Evolutionary conservation across 2,113 vertebrate genomes (phyloP).

Genomic region (Archocentrus centrarchus): DNA sequence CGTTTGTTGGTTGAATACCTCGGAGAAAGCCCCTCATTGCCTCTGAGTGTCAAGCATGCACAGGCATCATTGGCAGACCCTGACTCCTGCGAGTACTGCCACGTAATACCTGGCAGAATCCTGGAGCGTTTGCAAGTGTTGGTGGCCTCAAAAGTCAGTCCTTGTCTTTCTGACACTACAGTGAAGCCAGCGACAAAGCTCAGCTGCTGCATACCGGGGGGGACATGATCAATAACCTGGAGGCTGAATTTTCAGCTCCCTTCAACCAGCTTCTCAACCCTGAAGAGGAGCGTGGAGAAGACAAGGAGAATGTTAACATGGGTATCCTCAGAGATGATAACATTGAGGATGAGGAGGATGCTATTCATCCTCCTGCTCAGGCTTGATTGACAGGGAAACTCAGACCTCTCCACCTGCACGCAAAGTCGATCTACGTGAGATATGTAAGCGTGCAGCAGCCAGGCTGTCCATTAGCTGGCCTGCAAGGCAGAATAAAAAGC

Average conservation of each 20-base stretch:
- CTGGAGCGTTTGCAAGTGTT: background rate
- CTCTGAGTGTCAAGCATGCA: no score
- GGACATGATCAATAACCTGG: background rate
- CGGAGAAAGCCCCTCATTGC: no score
- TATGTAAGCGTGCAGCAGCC: background rate
- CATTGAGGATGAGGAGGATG: background rate
- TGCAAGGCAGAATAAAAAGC: background rate
- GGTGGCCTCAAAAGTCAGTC: background rate
- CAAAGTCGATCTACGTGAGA: background rate
- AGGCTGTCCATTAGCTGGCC: background rate
- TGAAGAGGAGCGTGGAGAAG: background rate
- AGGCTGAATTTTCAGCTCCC: background rate
- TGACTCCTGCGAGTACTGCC: background rate
- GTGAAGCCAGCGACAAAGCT: background rate
- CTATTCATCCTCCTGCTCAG: background rate
- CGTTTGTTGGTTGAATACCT: no score
- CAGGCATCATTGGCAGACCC: background rate
- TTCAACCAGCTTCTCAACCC: background rate
- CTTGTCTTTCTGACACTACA: background rate
- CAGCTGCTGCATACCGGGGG: background rate
- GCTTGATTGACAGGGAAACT: background rate
- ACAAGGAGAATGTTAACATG: background rate
- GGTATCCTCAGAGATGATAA: background rate
- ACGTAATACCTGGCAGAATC: background rate
- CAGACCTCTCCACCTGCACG: background rate